These are phyloP conservation scores for Manduca sexta DNA, from an alignment of 1,140 invertebrate species.

Conservation along the genomic window DNA sequence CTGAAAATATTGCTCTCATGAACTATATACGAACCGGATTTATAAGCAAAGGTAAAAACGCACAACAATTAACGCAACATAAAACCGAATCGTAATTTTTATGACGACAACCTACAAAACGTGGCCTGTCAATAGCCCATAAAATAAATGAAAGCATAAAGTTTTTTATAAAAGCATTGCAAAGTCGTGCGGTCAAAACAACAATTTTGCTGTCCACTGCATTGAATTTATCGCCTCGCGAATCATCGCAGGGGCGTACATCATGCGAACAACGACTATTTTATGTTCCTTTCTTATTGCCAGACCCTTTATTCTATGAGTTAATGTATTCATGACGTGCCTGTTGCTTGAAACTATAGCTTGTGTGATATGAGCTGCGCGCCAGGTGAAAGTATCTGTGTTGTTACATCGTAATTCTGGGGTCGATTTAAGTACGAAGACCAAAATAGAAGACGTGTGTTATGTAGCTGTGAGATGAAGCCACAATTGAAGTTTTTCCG, in stretches of 20 bases:
- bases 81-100: slow-evolving; percentile 16
- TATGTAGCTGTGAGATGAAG: too few relatives aligned
- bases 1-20: background rate
- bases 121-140: slow-evolving; percentile 39
- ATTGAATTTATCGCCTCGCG: slow-evolving; percentile 65
- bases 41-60: slow-evolving; percentile 1
- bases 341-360: too few relatives aligned
- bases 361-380: too few relatives aligned
- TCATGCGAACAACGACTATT: slow-evolving; percentile 52
- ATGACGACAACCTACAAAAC: slow-evolving; percentile 19
- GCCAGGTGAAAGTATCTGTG: too few relatives aligned
- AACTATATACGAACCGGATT: too few relatives aligned
- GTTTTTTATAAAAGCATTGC: slow-evolving; percentile 38
- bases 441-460: too few relatives aligned
- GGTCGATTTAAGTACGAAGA: too few relatives aligned
- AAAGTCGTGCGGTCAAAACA: slow-evolving; percentile 59
- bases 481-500: too few relatives aligned
- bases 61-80: slow-evolving; percentile 1
- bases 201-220: slow-evolving; percentile 68
- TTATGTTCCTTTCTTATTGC: slow-evolving; percentile 44
- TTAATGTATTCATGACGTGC: background rate
- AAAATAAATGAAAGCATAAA: slow-evolving; percentile 50
- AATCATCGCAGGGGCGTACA: slow-evolving; percentile 66
- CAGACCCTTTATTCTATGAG: slow-evolving; percentile 15
- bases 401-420: too few relatives aligned